Base-by-base conservation (phyloP, 2,113 vertebrate species). In the Salminus brasiliensis region DNA sequence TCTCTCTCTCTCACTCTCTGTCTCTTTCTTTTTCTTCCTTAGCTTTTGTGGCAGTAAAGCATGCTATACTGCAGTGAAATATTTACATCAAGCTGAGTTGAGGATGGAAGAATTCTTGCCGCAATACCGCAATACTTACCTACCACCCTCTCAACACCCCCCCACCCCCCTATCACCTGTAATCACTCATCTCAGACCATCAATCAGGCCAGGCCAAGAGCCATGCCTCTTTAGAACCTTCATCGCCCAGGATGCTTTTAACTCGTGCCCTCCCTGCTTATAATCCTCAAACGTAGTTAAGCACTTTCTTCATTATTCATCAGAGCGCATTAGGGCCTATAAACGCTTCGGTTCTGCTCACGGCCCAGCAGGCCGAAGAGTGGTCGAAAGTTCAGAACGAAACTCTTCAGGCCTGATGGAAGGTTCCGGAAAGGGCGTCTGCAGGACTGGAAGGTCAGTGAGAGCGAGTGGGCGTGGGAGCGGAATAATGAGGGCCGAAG, bases 141-240 rank as follows among this genome's bases (percentile, higher is more conserved):
- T n/a, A n/a, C n/a, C n/a, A n/a, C 29, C 9, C 15, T 1, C 10
- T 3, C 9, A 3, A 25, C 27, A 5, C 57, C 57, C 5, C 15
- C 59, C 18, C 27, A 13, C 12, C 11, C 39, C 23, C 66, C 29
- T 25, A 16, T 18, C 69, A 78, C 57, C 65, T 83, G 85, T 86
- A 82, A 90, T 89, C 86, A 69, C 78, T 91, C 85, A 85, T 89
- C 81, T 79, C 81, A 66, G 76, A 63, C 82, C 84, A 91, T 92
- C 89, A 88, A 81, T 90, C 87, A 84, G 76, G 49, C 23, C 29
- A 67, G 2, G 23, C 72, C 74, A 62, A 80, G 78, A 78, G 66
- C 36, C 66, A 39, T 47, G 76, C 80, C 49, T 77, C 83, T 81
- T 79, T 59, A 74, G 73, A 79, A 68, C 83, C 13, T 55, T 67